These are phyloP conservation scores for Conchocele bisecta DNA, from an alignment of 2,888 invertebrate species.

Conservation along the genomic window DNA sequence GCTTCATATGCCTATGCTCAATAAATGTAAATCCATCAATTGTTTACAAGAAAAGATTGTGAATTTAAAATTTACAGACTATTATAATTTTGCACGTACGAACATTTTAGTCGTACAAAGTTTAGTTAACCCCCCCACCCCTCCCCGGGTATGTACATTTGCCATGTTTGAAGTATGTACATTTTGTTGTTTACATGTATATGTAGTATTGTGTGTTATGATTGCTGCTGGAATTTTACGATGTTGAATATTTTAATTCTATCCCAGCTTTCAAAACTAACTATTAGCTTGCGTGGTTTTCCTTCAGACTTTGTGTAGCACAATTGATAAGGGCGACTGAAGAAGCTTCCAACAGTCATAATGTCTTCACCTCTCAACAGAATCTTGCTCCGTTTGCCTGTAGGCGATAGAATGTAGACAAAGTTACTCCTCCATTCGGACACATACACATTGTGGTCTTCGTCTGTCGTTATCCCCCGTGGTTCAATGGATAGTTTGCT, in stretches of 20 bases:
- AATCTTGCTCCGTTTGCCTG: conserved; percentile 46
- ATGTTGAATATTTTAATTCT: conserved; percentile 46
- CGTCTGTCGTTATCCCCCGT: conserved; percentile 48
- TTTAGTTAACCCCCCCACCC: too few species aligned
- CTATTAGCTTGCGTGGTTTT: conserved; percentile 32
- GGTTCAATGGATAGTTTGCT: conserved; percentile 41
- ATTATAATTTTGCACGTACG: too few species aligned
- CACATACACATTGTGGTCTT: conserved; percentile 49
- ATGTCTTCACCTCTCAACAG: conserved; percentile 35
- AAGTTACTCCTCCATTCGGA: conserved; percentile 49
- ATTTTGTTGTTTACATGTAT: too few species aligned
- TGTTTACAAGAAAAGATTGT: too few species aligned
- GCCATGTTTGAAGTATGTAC: too few species aligned
- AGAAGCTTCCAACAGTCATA: conserved; percentile 23
- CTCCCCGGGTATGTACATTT: too few species aligned
- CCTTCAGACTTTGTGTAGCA: conserved; percentile 37
- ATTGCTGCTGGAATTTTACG: conserved; percentile 22
- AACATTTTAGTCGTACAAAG: too few species aligned
- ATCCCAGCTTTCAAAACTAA: conserved; percentile 49
- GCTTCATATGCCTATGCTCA: too few species aligned
- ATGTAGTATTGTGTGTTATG: too few species aligned
- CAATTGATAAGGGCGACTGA: conserved; percentile 44
- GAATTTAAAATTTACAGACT: too few species aligned
- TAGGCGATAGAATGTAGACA: conserved; percentile 38
- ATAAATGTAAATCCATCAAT: too few species aligned